These are phyloP conservation scores for Triplophysa tibetana DNA, from an alignment of 2,113 vertebrate species.

Conservation along the genomic window DNA sequence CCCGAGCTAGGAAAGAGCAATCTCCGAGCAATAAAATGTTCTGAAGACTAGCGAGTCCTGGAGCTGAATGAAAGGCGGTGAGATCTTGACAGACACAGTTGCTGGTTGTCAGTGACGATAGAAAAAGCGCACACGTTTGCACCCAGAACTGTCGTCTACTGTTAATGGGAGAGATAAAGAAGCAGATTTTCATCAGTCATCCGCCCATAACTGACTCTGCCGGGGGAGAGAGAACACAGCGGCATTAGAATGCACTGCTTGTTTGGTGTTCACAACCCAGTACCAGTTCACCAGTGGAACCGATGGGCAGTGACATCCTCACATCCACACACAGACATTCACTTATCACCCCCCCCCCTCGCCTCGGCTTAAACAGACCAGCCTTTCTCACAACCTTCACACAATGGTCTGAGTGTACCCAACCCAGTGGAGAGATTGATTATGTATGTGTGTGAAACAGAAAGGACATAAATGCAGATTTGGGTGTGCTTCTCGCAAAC, in stretches of 20 bases:
- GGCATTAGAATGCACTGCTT: slow-evolving; percentile 69
- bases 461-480: slow-evolving; percentile 49
- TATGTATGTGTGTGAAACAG: slow-evolving; percentile 48
- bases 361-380: slow-evolving; percentile 66
- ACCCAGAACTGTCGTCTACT: slow-evolving; percentile 16
- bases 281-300: slow-evolving; percentile 67
- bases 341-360: slow-evolving; percentile 62
- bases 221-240: slow-evolving; percentile 53
- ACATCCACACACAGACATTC: slow-evolving; percentile 66
- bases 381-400: slow-evolving; percentile 61
- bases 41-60: neutral
- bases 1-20: neutral
- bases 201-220: slow-evolving; percentile 20
- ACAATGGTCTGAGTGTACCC: slow-evolving; percentile 68
- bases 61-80: slow-evolving; percentile 13
- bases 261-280: slow-evolving; percentile 65
- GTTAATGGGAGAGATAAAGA: slow-evolving; percentile 31
- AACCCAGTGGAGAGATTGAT: slow-evolving; percentile 26
- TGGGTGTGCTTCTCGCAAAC: slow-evolving; percentile 40
- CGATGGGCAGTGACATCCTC: slow-evolving; percentile 67
- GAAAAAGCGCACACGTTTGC: slow-evolving; percentile 30
- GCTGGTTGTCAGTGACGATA: slow-evolving; percentile 23
- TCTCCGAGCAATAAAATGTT: neutral
- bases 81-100: slow-evolving; percentile 33
- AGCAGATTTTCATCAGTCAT: slow-evolving; percentile 15